Conservation (phyloP, 2,888 invertebrate species). For the Ochropacha duplaris region DNA sequence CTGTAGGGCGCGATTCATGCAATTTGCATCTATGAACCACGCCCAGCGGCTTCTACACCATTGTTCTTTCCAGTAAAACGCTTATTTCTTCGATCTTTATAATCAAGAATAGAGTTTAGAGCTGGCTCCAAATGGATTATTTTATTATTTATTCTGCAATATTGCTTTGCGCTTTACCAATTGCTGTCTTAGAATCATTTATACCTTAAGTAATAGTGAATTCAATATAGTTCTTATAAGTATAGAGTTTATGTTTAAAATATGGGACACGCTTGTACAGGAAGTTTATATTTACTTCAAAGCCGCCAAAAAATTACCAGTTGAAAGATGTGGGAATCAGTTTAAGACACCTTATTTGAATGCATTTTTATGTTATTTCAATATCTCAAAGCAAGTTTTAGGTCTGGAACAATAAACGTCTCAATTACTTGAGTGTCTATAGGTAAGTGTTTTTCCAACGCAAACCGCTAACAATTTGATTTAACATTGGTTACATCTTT, state of each 20-base stretch:
- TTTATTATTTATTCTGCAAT: slow-evolving; percentile 10
- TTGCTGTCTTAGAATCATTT: neutral
- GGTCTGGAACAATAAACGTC: no score
- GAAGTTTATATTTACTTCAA: neutral
- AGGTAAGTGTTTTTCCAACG: no score
- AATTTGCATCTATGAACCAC: slow-evolving; percentile 75
- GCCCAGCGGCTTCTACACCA: slow-evolving; percentile 68
- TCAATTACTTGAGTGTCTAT: no score
- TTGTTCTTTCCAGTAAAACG: slow-evolving; percentile 49
- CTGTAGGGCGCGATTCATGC: slow-evolving; percentile 59
- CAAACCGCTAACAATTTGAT: no score
- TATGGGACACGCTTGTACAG: neutral
- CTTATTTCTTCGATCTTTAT: slow-evolving; percentile 32
- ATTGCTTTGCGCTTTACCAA: slow-evolving; percentile 5
- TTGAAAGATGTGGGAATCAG: neutral
- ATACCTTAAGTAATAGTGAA: neutral
- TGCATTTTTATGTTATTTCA: no score
- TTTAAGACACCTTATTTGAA: neutral
- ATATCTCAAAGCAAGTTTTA: no score
- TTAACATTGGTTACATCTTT: no score
- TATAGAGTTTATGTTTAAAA: neutral
- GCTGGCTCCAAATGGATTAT: slow-evolving; percentile 18
- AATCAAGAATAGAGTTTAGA: slow-evolving; percentile 33
- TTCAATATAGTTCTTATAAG: neutral
- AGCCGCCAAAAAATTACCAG: neutral